Conservation (phyloP, 2,113 vertebrate genomes). For the Centrocercus urophasianus region DNA sequence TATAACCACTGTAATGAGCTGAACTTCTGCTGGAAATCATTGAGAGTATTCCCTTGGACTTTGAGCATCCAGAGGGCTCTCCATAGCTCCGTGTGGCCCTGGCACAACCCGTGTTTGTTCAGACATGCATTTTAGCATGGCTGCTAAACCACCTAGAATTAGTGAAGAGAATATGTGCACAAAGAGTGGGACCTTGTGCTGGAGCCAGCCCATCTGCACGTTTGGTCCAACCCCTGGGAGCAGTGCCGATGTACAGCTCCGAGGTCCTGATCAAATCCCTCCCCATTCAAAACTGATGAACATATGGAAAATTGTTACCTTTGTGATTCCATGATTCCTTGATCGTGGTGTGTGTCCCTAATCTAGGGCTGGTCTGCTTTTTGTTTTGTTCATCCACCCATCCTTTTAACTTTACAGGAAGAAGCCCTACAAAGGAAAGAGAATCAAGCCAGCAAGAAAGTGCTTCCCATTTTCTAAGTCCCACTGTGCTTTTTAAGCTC, state of each 20-base stretch:
- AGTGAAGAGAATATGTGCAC: neutral
- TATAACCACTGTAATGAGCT: neutral
- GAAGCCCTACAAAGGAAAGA: neutral
- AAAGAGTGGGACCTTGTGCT: neutral
- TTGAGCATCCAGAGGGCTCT: neutral
- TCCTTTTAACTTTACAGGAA: neutral
- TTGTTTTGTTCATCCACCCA: neutral
- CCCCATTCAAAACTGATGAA: neutral
- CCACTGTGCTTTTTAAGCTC: neutral
- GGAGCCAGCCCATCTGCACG: neutral
- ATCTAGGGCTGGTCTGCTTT: neutral
- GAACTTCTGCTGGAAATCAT: neutral
- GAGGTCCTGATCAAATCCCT: neutral
- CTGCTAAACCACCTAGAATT: neutral
- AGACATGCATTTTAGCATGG: neutral
- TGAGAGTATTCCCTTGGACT: neutral
- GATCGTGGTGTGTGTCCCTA: accelerated
- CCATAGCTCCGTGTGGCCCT: accelerated
- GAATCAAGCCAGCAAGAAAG: neutral
- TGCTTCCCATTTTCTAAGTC: neutral
- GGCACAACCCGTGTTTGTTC: neutral
- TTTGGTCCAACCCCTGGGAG: neutral
- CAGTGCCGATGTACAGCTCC: neutral
- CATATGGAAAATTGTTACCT: neutral
- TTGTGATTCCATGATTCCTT: neutral